These are phyloP conservation scores for Ectemnius cavifrons DNA, from an alignment of 2,888 invertebrate genomes.

Conservation along the genomic window DNA sequence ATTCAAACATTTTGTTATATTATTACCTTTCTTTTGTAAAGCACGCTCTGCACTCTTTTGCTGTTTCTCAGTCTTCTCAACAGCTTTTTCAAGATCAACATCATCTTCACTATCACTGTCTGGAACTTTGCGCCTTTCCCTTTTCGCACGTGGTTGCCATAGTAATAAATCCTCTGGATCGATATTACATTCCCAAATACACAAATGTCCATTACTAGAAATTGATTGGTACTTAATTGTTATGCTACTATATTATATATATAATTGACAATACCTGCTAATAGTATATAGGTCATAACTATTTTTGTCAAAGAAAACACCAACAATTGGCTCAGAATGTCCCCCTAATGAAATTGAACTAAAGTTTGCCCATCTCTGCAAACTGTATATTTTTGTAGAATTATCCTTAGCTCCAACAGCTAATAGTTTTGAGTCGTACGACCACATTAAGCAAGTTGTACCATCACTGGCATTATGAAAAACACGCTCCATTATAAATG, in stretches of 20 bases:
- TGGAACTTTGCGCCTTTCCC: slow-evolving; percentile 39
- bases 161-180: slow-evolving; percentile 84
- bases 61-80: slow-evolving; percentile 80
- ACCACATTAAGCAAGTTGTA: slow-evolving; percentile 94
- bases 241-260: background rate
- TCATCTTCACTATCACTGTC: slow-evolving; percentile 81
- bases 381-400: slow-evolving; percentile 89
- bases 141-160: slow-evolving; percentile 78
- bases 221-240: slow-evolving; percentile 13
- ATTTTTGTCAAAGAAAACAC: slow-evolving; percentile 92
- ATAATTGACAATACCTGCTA: slow-evolving; percentile 77
- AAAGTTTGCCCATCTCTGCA: slow-evolving; percentile 86
- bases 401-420: slow-evolving; percentile 96
- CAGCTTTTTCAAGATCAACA: slow-evolving; percentile 80
- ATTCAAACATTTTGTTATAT: background rate
- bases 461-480: slow-evolving; percentile 91
- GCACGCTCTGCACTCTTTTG: slow-evolving; percentile 61
- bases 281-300: slow-evolving; percentile 91
- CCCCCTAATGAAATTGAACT: slow-evolving; percentile 88
- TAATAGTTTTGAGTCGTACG: slow-evolving; percentile 91
- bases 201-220: slow-evolving; percentile 88
- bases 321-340: slow-evolving; percentile 91
- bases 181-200: slow-evolving; percentile 91
- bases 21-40: slow-evolving; percentile 34
- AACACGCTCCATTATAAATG: slow-evolving; percentile 90